Evolutionary conservation across 2,113 vertebrate species (phyloP), one percentile per base, ranked within the genome.

Genomic region (Chaetops frenatus): DNA sequence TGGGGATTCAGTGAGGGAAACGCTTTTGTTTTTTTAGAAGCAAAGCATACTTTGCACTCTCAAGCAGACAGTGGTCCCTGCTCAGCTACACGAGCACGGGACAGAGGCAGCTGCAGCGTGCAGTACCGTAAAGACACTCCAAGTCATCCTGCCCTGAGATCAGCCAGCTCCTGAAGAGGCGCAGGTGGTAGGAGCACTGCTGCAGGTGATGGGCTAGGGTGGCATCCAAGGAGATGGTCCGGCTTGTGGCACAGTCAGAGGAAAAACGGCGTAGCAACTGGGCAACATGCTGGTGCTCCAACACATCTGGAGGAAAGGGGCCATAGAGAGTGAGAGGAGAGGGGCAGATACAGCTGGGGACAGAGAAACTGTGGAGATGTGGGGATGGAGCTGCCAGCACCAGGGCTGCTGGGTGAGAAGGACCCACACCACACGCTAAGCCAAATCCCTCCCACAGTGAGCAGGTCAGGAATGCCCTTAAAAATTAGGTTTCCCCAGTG

Each of bases 121-220:
- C 97, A 96, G 97, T 98, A 99, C 99, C 99, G 99, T 99, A 98
- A 97, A 99, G 98, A 98, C 98, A 99, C 98, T 99, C 99, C 98
- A 99, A 98, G 96, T 99, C 98, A 96, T 99, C 99, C 98, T 98
- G 99, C 98, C 99, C 99, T 97, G 99, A 99, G 98, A 98, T 98
- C 98, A 99, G 98, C 99, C 99, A 99, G 98, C 99, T 99, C 98
- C 98, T 98, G 99, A 99, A 99, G 98, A 99, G 99, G 92, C 99
- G 99, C 91, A 99, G 99, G 98, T 99, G 99, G 98, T 99, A 99
- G 98, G 98, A 99, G 98, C 99, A 99, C 97, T 99, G 99, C 98
- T 99, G 98, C 95, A 99, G 99, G 98, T 99, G 99, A 97, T 99
- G 99, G 98, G 98, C 98, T 98, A 99, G 98, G 78, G 98, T 97